These are phyloP conservation scores for Rhyacophila evoluta DNA, from an alignment of 2,888 invertebrate genomes.

Conservation along the genomic window DNA sequence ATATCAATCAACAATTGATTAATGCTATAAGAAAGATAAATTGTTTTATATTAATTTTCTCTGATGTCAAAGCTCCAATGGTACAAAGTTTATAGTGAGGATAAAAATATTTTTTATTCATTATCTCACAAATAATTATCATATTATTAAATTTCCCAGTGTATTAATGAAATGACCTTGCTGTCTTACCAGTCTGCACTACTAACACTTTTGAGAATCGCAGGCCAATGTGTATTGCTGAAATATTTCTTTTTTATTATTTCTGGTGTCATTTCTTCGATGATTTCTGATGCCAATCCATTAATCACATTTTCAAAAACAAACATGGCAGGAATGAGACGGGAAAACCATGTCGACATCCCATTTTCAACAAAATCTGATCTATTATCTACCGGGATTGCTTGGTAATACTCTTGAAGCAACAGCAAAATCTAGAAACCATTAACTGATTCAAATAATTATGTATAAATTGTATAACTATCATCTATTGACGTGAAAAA, in stretches of 20 bases:
- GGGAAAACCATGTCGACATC: constrained; percentile 66
- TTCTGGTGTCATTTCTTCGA: constrained; percentile 65
- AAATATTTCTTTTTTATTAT: constrained; percentile 63
- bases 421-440: constrained; percentile 34
- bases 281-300: constrained; percentile 58
- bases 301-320: constrained; percentile 59
- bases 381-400: constrained; percentile 53
- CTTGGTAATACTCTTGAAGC: constrained; percentile 56
- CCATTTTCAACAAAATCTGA: constrained; percentile 61
- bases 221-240: constrained; percentile 62
- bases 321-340: constrained; percentile 65
- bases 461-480: not conserved
- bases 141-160: too few species aligned
- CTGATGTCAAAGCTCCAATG: too few species aligned
- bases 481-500: too few species aligned
- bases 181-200: not conserved
- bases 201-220: not conserved
- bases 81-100: too few species aligned
- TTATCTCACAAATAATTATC: too few species aligned
- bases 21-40: too few species aligned
- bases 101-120: too few species aligned
- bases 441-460: too few species aligned
- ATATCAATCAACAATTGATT: too few species aligned
- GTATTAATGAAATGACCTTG: too few species aligned
- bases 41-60: too few species aligned